Evolutionary conservation across 2,888 invertebrate species (phyloP).

Genomic region (Anagyrus pseudococci): DNA sequence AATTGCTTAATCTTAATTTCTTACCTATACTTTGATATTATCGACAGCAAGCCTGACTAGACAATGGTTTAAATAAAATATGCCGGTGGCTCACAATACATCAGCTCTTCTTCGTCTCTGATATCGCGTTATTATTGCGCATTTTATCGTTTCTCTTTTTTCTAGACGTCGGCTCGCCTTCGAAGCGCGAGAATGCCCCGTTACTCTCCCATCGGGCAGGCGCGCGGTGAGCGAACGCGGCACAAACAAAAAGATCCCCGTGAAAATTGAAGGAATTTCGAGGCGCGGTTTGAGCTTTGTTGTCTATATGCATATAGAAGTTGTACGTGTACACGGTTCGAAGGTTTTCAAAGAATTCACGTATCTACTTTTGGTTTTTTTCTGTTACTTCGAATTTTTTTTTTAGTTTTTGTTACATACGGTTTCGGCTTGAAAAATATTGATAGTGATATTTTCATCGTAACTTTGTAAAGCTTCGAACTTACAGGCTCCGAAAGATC

Average conservation of each 20-base stretch:
- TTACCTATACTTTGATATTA: no score
- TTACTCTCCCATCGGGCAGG: no score
- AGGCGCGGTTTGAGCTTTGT: background rate
- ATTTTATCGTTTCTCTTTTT: background rate
- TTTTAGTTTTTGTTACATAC: no score
- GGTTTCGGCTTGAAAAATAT: no score
- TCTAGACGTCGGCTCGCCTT: slow-evolving; percentile 3
- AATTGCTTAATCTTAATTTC: no score
- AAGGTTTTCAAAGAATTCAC: slow-evolving; percentile 12
- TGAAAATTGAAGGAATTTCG: slow-evolving; percentile 25
- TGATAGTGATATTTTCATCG: no score
- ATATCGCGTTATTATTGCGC: slow-evolving; percentile 17
- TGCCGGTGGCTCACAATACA: background rate
- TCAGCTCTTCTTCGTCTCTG: background rate
- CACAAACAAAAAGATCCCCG: slow-evolving; percentile 12
- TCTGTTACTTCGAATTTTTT: no score
- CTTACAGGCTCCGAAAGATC: no score
- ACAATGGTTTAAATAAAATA: slow-evolving; percentile 31
- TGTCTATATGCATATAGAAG: no score
- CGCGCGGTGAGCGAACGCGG: no score
- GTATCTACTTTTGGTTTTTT: slow-evolving; percentile 9
- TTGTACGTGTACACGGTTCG: slow-evolving; percentile 2
- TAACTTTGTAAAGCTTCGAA: no score
- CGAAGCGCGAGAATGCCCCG: background rate
- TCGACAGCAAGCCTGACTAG: no score